Conservation (phyloP, 2,797 vertebrate genomes). For the Limosa lapponica region DNA sequence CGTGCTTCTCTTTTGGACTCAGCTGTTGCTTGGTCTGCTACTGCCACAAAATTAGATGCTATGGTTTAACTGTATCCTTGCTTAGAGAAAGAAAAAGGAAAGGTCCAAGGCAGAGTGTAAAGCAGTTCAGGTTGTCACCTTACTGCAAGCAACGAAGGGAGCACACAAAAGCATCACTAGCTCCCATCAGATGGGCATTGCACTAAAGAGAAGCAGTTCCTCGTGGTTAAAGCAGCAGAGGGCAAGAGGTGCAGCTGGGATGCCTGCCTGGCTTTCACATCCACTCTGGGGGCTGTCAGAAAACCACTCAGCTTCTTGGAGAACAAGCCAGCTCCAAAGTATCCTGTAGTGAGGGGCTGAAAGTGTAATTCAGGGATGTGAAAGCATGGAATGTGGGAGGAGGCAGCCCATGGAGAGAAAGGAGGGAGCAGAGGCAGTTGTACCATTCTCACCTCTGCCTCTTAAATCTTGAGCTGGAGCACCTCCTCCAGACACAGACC, state of each 20-base stretch:
- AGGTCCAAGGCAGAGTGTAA: not conserved
- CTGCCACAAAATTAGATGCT: constrained; percentile 22
- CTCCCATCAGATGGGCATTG: accelerated
- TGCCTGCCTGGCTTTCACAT: not conserved
- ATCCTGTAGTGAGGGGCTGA: not conserved
- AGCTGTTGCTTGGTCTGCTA: constrained; percentile 38
- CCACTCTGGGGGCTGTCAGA: not conserved
- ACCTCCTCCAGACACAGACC: not conserved
- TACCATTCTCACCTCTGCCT: not conserved
- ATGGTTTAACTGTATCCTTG: not conserved
- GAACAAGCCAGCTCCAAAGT: not conserved
- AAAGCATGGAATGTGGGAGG: not conserved
- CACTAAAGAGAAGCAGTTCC: not conserved
- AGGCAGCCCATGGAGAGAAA: not conserved
- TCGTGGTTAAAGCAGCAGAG: not conserved
- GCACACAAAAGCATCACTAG: not conserved
- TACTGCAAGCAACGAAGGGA: not conserved
- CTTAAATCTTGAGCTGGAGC: not conserved
- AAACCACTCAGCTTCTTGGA: not conserved
- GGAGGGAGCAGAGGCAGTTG: not conserved
- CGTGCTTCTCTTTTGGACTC: constrained; percentile 21
- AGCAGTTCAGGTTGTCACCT: not conserved
- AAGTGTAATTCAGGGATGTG: not conserved
- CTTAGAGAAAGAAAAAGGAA: not conserved
- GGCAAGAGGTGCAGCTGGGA: not conserved